Evolutionary conservation across 2,888 invertebrate genomes (phyloP).

Genomic region (Caenorhabditis panamensis): DNA sequence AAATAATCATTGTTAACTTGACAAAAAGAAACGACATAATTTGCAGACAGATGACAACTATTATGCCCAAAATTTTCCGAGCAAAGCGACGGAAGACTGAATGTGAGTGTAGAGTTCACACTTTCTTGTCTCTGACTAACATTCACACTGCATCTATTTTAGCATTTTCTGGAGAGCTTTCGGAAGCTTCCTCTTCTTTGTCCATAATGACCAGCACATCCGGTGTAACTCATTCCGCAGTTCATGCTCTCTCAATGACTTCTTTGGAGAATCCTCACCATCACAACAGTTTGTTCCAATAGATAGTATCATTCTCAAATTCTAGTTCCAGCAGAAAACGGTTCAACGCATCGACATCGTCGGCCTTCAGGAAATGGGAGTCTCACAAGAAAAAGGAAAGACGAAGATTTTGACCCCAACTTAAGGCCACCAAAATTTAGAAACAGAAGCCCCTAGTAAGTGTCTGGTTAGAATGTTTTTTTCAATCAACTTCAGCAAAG

Average conservation of each 20-base stretch:
- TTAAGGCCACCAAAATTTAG: slow-evolving; percentile 22
- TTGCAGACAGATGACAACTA: slow-evolving; percentile 41
- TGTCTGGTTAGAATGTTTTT: background rate
- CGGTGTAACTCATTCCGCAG: too few species aligned
- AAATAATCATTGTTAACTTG: too few species aligned
- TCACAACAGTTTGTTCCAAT: too few species aligned
- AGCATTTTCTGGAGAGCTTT: slow-evolving; percentile 30
- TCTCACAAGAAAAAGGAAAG: background rate
- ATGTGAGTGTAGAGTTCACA: slow-evolving; percentile 24
- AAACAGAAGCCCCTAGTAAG: slow-evolving; percentile 31
- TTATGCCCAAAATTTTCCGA: slow-evolving; percentile 31
- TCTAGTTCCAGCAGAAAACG: background rate
- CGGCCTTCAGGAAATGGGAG: too few species aligned
- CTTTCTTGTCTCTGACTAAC: too few species aligned
- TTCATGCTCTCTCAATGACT: too few species aligned
- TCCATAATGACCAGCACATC: background rate
- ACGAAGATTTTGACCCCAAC: slow-evolving; percentile 4
- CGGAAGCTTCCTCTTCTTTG: background rate
- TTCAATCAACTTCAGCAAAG: too few species aligned
- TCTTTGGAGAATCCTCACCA: too few species aligned
- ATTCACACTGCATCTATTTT: background rate
- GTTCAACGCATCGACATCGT: slow-evolving; percentile 1
- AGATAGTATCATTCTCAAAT: too few species aligned
- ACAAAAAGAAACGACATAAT: background rate
- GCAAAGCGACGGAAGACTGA: slow-evolving; percentile 57